Base-by-base conservation (phyloP, 1,140 invertebrate species). In the Meloidogyne exigua region DNA sequence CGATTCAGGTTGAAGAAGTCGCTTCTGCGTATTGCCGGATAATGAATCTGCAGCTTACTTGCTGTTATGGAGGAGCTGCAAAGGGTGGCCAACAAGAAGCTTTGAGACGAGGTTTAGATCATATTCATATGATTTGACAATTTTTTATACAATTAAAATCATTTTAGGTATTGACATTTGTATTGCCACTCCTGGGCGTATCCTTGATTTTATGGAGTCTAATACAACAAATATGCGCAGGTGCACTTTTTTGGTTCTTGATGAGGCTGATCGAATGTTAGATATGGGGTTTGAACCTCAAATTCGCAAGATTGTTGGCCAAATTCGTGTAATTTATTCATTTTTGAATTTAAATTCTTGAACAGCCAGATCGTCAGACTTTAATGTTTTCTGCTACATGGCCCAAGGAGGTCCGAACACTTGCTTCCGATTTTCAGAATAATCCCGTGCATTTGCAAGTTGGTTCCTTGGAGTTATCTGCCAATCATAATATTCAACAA, bases 211-310 rank as follows among this genome's bases (percentile, higher is more conserved):
- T 88, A 89, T 98, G 2, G 94, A 97, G 87, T 90, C 91, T 76
- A 92, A 92, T 2, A 93, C 92, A 44, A 95, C 94, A 0, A 95
- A 94, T 88, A 88, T 98, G 21, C 90, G 91, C 65, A 90, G 94
- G 57, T 94, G 93, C 86, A 96, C 94, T 49, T 98, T 95, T 88
- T 90, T 99, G 71, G 96, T 98, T 11, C 88, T 99, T 64, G 96
- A 99, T 89, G 96, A 99, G 89, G 96, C 96, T 82, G 96, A 99
- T 89, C 91, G 96, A 76, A 99, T 99, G 96, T 91, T 98, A 84
- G 96, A 98, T 89, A 98, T 98, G 96, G 96, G 96, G 83, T 98
- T 98, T 89, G 96, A 98, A 89, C 96, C 95, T 23, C 95, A 98
- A 89, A 98, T 98, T 80, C 91, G 95, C 70, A 96, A 96, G 88